Base-by-base conservation (phyloP, 1,140 invertebrate genomes). In the Tigriopus japonicus region DNA sequence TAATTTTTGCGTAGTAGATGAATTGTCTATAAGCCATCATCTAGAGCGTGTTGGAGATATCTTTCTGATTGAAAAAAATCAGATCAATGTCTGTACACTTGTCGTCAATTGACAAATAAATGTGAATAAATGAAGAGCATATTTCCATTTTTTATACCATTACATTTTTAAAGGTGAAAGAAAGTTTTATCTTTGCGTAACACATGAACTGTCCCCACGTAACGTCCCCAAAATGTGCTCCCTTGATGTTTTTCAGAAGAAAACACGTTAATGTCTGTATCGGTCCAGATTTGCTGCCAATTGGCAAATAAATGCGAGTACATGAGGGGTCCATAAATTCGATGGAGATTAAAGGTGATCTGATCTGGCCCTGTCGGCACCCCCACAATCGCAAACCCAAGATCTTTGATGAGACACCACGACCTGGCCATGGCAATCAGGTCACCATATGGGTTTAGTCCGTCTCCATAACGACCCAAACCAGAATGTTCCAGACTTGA, bases 281-380 rank as follows among this genome's bases (percentile, higher is more conserved):
- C 52, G 2, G 52, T 21, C 3, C 15, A 54, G 14, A 21, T 14
- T 49, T 49, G 52, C 6, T 54, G 15, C 52, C 52, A 54, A 24
- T 54, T 54, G 6, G 52, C 24, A 54, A 54, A 54, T 14, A 54
- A 54, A 24, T 54, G 52, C 1, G 52, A 17, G 15, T 21, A 54
- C 52, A 54, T 54, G 17, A 54, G 24, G 24, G 52, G 52, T 54
- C 52, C 52, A 54, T 54, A 54, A 24, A 54, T 21, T 24, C 52
- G 15, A 24, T 54, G 52, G 3, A n/a, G 6, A 14, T 54, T 54
- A 14, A 54, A 54, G 6, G 6, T 28, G 24, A 54, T 14, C 3
- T 28, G 15, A 14, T 54, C 52, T 5, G 24, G 17, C 15, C 52
- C 52, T 21, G 52, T n/a, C 3, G 52, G 54, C 60, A 65, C 56